Evolutionary conservation across 2,797 vertebrate genomes (phyloP).

Genomic region (Danio kyathit): DNA sequence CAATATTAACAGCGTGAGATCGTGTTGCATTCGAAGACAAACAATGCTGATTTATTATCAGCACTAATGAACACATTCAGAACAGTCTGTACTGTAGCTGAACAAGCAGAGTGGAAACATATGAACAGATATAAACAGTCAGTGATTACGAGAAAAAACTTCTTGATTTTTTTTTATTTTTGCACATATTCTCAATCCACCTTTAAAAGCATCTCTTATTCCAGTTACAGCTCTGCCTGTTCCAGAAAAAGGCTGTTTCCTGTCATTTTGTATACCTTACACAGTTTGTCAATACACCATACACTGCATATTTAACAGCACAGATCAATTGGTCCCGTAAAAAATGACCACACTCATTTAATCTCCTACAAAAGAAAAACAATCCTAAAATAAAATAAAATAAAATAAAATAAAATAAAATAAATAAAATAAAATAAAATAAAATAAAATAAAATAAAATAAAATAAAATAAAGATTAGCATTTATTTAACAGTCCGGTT

Average conservation of each 20-base stretch:
- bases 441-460: too few relatives aligned
- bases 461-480: too few relatives aligned
- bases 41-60: not conserved
- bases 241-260: conserved; percentile 32
- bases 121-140: not conserved
- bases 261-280: conserved; percentile 9
- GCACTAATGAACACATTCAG: not conserved
- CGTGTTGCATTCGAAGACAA: not conserved
- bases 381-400: too few relatives aligned
- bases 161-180: not conserved
- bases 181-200: not conserved
- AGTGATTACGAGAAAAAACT: not conserved
- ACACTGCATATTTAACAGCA: not conserved
- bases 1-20: not conserved
- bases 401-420: too few relatives aligned
- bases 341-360: not conserved
- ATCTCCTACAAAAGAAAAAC: not conserved
- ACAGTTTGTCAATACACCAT: conserved; percentile 5
- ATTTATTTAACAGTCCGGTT: too few relatives aligned
- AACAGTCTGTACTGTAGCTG: not conserved
- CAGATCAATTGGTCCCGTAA: not conserved
- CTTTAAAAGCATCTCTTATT: conserved; percentile 4
- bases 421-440: too few relatives aligned
- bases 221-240: conserved; percentile 1
- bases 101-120: not conserved